A percentile compares a stretch with the other conserved stretches of the same genome.
These are phyloP conservation scores for Isaurus tuberculatus DNA, from an alignment of 92 coral and sea anemone species.

Conservation along the genomic window DNA sequence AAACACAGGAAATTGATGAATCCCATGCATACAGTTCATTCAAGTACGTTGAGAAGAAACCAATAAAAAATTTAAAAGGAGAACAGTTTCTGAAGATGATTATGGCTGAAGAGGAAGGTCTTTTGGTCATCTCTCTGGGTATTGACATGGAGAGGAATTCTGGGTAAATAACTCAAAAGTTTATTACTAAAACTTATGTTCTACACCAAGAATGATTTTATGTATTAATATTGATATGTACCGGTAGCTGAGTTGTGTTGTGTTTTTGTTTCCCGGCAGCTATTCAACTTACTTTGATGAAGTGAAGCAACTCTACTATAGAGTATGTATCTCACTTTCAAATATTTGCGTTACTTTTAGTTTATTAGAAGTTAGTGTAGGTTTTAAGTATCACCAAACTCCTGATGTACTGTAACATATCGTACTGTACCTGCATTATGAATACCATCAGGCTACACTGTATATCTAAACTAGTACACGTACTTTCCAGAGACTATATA, in stretches of 20 bases:
- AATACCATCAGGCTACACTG: too few species aligned
- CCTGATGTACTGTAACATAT: too few species aligned
- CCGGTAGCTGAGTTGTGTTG: background rate
- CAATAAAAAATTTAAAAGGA: slow-evolving; percentile 87
- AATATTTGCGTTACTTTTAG: too few species aligned
- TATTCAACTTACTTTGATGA: slow-evolving; percentile 92
- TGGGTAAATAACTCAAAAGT: slow-evolving; percentile 55
- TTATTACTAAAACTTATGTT: background rate
- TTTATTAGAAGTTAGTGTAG: too few species aligned
- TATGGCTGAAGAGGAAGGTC: slow-evolving; percentile 91
- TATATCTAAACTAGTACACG: too few species aligned
- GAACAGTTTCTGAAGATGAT: slow-evolving; percentile 90
- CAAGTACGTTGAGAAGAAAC: slow-evolving; percentile 90
- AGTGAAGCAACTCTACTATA: slow-evolving; percentile 92
- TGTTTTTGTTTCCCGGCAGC: slow-evolving; percentile 42
- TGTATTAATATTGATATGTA: background rate
- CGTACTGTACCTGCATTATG: too few species aligned
- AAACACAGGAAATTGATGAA: slow-evolving; percentile 89
- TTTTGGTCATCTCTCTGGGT: slow-evolving; percentile 73
- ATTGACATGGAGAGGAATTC: slow-evolving; percentile 82
- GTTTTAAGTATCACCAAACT: too few species aligned
- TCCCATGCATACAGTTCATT: slow-evolving; percentile 85
- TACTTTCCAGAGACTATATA: too few species aligned
- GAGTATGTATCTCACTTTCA: slow-evolving; percentile 65
- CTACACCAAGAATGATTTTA: background rate